Conservation (phyloP, 2,888 invertebrate species). For the Coronaproctus castanopsis region DNA sequence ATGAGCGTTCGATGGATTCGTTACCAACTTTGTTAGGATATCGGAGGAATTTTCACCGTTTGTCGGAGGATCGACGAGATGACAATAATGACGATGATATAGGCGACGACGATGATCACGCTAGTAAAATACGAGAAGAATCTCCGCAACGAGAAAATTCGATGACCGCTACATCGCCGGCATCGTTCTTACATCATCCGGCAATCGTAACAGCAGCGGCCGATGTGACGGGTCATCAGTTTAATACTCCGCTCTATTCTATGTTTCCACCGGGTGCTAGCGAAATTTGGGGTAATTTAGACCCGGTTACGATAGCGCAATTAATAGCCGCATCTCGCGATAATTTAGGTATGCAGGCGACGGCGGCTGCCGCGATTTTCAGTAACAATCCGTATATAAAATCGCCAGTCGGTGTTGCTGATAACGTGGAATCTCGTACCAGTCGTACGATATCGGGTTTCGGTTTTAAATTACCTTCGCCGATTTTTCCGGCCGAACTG, state of each 20-base stretch:
- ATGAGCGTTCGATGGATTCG: no score
- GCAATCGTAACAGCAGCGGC: no score
- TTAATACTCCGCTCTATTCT: slow-evolving; percentile 12
- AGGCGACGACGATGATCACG: slow-evolving; percentile 6
- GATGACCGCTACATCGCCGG: slow-evolving; percentile 1
- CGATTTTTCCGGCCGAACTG: slow-evolving; percentile 32
- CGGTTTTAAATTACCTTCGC: slow-evolving; percentile 14
- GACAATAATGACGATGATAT: no score
- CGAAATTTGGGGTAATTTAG: slow-evolving; percentile 24
- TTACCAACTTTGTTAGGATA: slow-evolving; percentile 32
- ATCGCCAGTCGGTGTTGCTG: slow-evolving; percentile 12
- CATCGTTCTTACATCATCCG: no score
- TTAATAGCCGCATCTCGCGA: slow-evolving; percentile 13
- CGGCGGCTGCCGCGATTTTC: slow-evolving; percentile 27
- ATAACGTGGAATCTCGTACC: slow-evolving; percentile 17
- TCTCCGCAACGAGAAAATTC: slow-evolving; percentile 7
- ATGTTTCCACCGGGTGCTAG: slow-evolving; percentile 16
- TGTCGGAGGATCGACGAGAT: no score
- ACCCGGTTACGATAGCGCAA: slow-evolving; percentile 30
- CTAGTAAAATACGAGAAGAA: slow-evolving; percentile 9
- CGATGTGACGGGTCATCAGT: slow-evolving; percentile 15
- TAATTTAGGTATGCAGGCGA: slow-evolving; percentile 19
- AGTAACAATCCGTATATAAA: slow-evolving; percentile 29
- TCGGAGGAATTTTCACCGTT: slow-evolving; percentile 28
- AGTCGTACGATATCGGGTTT: slow-evolving; percentile 24